Evolutionary conservation across 2,113 vertebrate genomes (phyloP).

Genomic region (Panthera uncia): DNA sequence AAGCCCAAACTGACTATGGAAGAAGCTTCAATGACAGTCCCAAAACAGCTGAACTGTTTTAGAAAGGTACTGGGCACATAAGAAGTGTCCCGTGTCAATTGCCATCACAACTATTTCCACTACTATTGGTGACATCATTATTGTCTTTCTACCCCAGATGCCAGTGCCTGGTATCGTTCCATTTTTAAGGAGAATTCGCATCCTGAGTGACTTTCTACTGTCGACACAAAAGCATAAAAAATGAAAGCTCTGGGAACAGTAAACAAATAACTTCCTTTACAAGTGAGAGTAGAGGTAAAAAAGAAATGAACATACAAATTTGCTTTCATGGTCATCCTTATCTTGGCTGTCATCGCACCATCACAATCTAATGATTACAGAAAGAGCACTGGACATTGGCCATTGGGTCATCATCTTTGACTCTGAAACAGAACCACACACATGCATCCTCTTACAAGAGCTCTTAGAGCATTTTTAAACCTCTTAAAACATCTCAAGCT

Average conservation of each 20-base stretch:
- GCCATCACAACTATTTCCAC: neutral
- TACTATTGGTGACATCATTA: too few relatives aligned
- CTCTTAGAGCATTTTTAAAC: conserved; percentile 38
- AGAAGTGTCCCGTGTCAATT: fast-evolving
- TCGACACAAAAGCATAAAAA: neutral
- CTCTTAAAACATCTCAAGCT: too few relatives aligned
- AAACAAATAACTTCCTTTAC: neutral
- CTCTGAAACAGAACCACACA: conserved; percentile 45
- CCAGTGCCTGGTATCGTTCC: fast-evolving
- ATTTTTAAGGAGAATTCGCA: neutral
- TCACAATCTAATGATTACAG: conserved; percentile 66
- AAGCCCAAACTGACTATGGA: neutral
- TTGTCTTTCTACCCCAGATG: neutral
- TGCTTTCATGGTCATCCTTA: neutral
- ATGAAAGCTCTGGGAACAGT: neutral
- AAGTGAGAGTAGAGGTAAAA: neutral
- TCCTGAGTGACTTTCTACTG: neutral
- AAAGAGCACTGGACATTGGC: conserved; percentile 64
- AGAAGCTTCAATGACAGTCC: neutral
- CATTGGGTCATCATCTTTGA: conserved; percentile 73
- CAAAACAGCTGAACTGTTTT: neutral
- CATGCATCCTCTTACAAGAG: conserved; percentile 55
- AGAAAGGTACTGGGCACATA: neutral
- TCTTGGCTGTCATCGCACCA: conserved; percentile 47
- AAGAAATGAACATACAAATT: neutral